Evolutionary conservation across 2,888 invertebrate genomes (phyloP), one percentile per base, ranked within the genome.

Genomic region (Chironomus tentans): DNA sequence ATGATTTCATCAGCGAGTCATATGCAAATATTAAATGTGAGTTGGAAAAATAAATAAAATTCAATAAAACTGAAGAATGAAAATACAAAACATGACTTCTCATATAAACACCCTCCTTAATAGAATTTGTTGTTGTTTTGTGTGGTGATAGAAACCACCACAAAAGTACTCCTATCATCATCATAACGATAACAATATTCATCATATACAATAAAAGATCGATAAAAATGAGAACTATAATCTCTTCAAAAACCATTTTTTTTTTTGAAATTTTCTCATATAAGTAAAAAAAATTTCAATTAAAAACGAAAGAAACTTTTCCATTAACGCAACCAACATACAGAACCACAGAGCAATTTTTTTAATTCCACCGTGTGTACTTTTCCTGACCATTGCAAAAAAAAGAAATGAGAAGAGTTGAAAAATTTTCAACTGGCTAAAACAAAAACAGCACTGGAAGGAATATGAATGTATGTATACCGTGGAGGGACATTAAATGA

Each of bases 331-430:
- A 56, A 56, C 56, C 56, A 56, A 18, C 65, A 65, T 65, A 65
- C 65, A 22, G 24, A 28, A 21, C 65, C 21, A 21, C 24, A 65
- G 21, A 65, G 24, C 65, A 24, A 65, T 65, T 65, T 61, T 72
- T 68, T 72, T 70, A 72, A 72, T 72, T 72, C 72, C 72, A 38
- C 22, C 50, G 72, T 72, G 72, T 72, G 72, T 72, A 72, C 61
- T 72, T 72, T 72, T 28, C 18, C 56, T 71, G 71, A 50, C 61
- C 71, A 71, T 48, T 48, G 71, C 50, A 65, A 13, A 38, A 61
- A 13, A 65, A 21, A 15, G 28, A 38, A 38, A 38, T 38, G 38
- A 38, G 38, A 10, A 10, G 38, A 38, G 38, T 38, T 38, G 38
- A 38, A 38, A 10, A 38, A 38, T 38, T 38, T n/a, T 15, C 15